Conservation (phyloP, 2,888 invertebrate species). For the Oxystoma pomonae region DNA sequence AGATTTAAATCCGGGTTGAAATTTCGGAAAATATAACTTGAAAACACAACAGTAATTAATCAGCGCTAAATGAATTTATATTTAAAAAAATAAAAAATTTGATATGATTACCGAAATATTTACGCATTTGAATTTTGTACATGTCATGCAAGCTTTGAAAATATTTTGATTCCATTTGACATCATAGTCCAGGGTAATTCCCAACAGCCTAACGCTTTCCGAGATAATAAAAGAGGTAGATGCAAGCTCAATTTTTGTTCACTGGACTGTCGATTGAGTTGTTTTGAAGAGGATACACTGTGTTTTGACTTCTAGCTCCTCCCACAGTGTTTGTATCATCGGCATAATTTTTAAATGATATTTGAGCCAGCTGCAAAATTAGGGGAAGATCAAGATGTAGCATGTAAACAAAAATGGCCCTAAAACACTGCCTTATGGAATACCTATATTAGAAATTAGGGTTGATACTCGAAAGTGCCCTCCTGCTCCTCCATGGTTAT, state of each 20-base stretch:
- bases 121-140: no score
- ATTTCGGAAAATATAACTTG: no score
- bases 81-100: no score
- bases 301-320: not conserved
- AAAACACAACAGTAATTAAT: no score
- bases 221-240: no score
- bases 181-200: not conserved
- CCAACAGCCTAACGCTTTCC: not conserved
- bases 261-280: not conserved
- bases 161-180: not conserved
- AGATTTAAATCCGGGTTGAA: no score
- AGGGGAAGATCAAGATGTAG: not conserved
- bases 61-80: no score
- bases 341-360: not conserved
- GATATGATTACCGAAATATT: no score
- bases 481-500: no score
- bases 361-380: not conserved
- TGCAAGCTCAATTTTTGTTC: not conserved
- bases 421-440: no score
- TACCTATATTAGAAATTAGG: not conserved
- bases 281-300: not conserved
- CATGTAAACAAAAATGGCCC: no score
- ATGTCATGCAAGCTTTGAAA: no score
- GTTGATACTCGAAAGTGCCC: not conserved
- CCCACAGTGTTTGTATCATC: not conserved